These are phyloP conservation scores for Gisinianus flammeolus DNA, from an alignment of 2,888 invertebrate species.

Conservation along the genomic window DNA sequence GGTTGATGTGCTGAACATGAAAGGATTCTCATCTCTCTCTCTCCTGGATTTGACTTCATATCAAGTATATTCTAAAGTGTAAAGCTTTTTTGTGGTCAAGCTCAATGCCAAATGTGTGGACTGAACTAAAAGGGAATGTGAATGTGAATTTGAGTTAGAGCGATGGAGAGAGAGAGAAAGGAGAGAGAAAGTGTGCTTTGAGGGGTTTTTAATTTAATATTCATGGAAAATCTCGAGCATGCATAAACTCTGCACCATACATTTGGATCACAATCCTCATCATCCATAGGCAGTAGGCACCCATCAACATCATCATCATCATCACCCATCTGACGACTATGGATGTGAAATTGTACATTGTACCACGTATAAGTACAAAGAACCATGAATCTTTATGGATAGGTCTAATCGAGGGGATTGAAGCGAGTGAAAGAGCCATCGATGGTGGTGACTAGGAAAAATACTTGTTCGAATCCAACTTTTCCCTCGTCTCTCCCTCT, in stretches of 20 bases:
- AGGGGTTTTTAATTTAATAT: constrained; percentile 27
- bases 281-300: not conserved
- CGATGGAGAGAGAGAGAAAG: not conserved
- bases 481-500: constrained; percentile 5
- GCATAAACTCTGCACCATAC: too few species aligned
- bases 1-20: not conserved
- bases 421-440: constrained; percentile 18
- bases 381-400: constrained; percentile 34
- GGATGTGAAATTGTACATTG: too few species aligned
- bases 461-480: not conserved
- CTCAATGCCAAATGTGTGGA: constrained; percentile 4
- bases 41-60: constrained; percentile 31
- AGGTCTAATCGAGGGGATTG: constrained; percentile 37
- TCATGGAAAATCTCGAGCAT: constrained; percentile 27
- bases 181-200: constrained; percentile 10
- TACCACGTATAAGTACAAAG: too few species aligned
- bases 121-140: not conserved
- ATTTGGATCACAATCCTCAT: not conserved
- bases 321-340: too few species aligned
- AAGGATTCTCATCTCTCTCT: not conserved
- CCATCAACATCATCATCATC: not conserved
- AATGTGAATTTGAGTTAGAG: not conserved
- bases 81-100: constrained; percentile 30
- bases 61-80: constrained; percentile 21
- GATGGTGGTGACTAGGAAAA: not conserved